Evolutionary conservation across 2,113 vertebrate species (phyloP), one percentile per base, ranked within the genome.

Genomic region (Craseonycteris thonglongyai): DNA sequence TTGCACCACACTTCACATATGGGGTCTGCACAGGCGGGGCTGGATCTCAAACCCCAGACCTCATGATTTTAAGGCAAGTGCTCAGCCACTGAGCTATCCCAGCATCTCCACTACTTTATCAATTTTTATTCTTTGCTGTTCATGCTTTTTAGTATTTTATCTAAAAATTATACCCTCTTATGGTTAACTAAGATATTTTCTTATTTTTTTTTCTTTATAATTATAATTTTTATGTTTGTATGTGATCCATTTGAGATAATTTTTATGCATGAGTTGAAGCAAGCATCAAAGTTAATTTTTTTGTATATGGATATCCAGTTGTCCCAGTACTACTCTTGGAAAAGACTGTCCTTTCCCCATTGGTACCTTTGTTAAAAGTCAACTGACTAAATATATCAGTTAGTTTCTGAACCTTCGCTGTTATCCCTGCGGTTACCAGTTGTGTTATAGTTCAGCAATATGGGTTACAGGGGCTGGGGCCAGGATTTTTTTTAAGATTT

Each of bases 361-460:
- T 81, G 47, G 7, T 3, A 92, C 22, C 51, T 81, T 47, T 78
- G n/a, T 76, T 90, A 28, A 94, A 79, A 68, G 51, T 66, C 75
- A 78, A 0, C 21, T 33, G 5, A 66, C 19, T 21, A 10, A 49
- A 26, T 63, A 16, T 68, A 24, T 66, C 5, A 0, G 7, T 47
- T 22, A 59, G 4, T 79, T 88, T 93, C 30, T 93, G 66, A 88
- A 96, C 40, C 15, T 88, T n/a, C n/a, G n/a, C n/a, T n/a, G n/a
- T n/a, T n/a, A n/a, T n/a, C n/a, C n/a, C n/a, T n/a, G n/a, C n/a
- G n/a, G n/a, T n/a, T n/a, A n/a, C n/a, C n/a, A n/a, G n/a, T n/a
- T n/a, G n/a, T n/a, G n/a, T n/a, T n/a, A n/a, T n/a, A n/a, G n/a
- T n/a, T n/a, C n/a, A n/a, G n/a, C n/a, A n/a, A n/a, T n/a, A n/a